Percentiles rank a stretch among this genome's conserved stretches.
Conservation (phyloP, 1,140 invertebrate species). For the Mercenaria mercenaria region DNA sequence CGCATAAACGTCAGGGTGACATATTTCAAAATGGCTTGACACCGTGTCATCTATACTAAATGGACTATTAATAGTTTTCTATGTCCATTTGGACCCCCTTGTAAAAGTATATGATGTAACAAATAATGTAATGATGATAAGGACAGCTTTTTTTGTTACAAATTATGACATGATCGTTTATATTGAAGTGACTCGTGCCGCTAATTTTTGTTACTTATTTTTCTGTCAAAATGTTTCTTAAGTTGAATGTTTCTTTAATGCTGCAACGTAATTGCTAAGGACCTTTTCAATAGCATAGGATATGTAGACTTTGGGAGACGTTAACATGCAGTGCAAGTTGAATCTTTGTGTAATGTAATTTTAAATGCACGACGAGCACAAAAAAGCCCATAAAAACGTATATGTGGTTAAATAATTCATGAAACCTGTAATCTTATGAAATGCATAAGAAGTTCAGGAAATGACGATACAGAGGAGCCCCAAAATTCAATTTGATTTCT, state of each 20-base stretch:
- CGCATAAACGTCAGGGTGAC: constrained; percentile 3
- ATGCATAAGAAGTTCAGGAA: no score
- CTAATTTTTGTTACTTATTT: neutral
- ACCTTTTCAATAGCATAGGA: no score
- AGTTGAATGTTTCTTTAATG: neutral
- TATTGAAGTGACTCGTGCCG: neutral
- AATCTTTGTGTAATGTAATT: no score
- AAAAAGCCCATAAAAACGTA: no score
- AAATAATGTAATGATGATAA: constrained; percentile 16
- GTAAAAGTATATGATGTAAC: neutral
- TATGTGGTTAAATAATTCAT: no score
- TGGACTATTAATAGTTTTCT: constrained; percentile 17
- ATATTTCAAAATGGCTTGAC: neutral
- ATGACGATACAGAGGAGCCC: no score
- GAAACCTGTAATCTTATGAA: no score
- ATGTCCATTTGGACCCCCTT: constrained; percentile 2
- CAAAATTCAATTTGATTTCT: no score
- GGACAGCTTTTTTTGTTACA: neutral
- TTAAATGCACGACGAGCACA: no score
- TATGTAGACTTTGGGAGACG: no score
- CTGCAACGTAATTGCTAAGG: no score
- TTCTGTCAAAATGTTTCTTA: neutral
- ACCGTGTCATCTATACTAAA: neutral
- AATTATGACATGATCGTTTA: neutral
- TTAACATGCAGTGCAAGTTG: no score